Evolutionary conservation across 2,797 vertebrate genomes (phyloP), one percentile per base, ranked within the genome.

Genomic region (Gobio occitaniae): DNA sequence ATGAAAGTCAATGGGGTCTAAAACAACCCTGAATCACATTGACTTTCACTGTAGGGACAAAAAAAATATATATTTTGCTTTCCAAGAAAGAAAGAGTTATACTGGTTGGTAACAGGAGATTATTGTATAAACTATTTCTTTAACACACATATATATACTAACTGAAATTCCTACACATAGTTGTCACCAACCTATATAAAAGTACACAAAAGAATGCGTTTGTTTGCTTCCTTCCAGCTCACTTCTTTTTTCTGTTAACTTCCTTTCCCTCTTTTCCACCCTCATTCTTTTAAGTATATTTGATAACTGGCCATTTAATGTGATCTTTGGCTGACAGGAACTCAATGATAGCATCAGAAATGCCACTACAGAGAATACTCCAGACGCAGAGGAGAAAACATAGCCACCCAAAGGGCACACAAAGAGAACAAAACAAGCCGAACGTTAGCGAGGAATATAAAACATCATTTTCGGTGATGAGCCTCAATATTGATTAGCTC

Each of bases 281-380:
- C 77, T 80, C 19, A 65, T 65, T 80, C 32, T 74, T 65, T 65
- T 61, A 84, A 79, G 19, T 78, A 29, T 52, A 79, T 84, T 63
- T 84, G 76, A 84, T 84, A 84, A 84, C 76, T 79, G 85, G 36
- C 66, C 44, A 65, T 86, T 87, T 71, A 29, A 76, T 77, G 56
- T 77, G 79, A 86, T 84, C 86, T 88, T 52, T 84, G 81, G 72
- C 75, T 86, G 87, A 86, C 87, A 89, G 89, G 68, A 86, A 87
- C 63, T 88, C 83, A 75, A 87, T 86, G 84, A 50, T 61, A 69
- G 78, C 65, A 84, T 88, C 84, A 86, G 48, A 90, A 90, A 90
- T 86, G 82, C 80, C 89, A 85, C 86, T 86, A 84, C 63, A 63
- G 71, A 78, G 56, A 87, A 54, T 63, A 61, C 80, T 84, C 69